These are phyloP conservation scores for Propithecus deckenii DNA, from an alignment of 2,797 vertebrate genomes.

Conservation along the genomic window DNA sequence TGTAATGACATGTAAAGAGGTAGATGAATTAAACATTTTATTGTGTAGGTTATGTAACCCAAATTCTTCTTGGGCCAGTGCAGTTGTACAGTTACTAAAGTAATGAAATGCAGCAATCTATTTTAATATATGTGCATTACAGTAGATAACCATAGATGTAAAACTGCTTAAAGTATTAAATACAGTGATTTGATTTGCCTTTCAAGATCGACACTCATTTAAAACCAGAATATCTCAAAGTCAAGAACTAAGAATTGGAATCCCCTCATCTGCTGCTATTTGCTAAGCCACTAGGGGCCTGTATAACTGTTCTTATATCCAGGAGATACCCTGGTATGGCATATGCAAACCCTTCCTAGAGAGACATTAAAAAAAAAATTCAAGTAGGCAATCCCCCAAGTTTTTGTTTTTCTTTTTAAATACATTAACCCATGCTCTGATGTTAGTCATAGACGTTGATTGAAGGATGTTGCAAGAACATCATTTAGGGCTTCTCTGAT, in stretches of 20 bases:
- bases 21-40: constrained; percentile 65
- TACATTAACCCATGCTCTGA: neutral
- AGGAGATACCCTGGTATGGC: constrained; percentile 76
- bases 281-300: constrained; percentile 94
- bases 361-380: constrained; percentile 66
- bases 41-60: constrained; percentile 77
- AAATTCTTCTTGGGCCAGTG: constrained; percentile 51
- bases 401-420: constrained; percentile 49
- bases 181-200: constrained; percentile 15
- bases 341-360: constrained; percentile 79
- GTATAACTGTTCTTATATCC: constrained; percentile 87
- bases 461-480: neutral
- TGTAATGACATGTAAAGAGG: constrained; percentile 61
- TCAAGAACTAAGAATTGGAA: constrained; percentile 81
- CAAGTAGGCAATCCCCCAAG: constrained; percentile 13
- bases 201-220: constrained; percentile 58
- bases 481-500: constrained; percentile 2
- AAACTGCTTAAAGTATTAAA: constrained; percentile 34
- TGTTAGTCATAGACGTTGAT: neutral
- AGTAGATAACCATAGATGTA: neutral
- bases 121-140: constrained; percentile 31
- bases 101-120: constrained; percentile 25
- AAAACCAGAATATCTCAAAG: constrained; percentile 54
- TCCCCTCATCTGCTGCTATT: constrained; percentile 87
- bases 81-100: constrained; percentile 54